Evolutionary conservation across 2,797 vertebrate genomes (phyloP).

Genomic region (Sebastes itinus): DNA sequence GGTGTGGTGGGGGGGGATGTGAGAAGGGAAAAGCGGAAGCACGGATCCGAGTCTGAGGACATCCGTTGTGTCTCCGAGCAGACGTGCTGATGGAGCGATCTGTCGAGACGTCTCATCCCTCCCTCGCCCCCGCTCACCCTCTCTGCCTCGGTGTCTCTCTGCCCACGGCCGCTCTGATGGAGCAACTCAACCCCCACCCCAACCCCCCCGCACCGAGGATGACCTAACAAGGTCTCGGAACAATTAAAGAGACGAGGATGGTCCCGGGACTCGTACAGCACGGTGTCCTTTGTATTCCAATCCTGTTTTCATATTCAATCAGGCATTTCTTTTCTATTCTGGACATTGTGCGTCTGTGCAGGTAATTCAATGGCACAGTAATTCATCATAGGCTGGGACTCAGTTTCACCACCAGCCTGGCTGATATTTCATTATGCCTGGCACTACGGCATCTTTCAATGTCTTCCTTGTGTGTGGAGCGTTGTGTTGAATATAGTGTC

Average conservation of each 20-base stretch:
- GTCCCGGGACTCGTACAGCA: slow-evolving; percentile 19
- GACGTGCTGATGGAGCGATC: slow-evolving; percentile 59
- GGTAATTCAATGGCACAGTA: slow-evolving; percentile 29
- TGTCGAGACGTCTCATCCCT: slow-evolving; percentile 34
- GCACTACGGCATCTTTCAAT: background rate
- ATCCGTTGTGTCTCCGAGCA: slow-evolving; percentile 51
- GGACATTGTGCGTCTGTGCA: slow-evolving; percentile 26
- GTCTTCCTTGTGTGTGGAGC: background rate
- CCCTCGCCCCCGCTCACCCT: background rate
- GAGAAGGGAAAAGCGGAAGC: slow-evolving; percentile 23
- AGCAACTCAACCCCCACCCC: slow-evolving; percentile 33
- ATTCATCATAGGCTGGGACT: slow-evolving; percentile 35
- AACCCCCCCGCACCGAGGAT: slow-evolving; percentile 17
- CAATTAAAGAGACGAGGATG: slow-evolving; percentile 48
- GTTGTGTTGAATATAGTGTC: background rate
- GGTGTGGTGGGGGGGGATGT: background rate
- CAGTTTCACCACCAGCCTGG: slow-evolving; percentile 8
- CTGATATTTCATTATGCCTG: slow-evolving; percentile 14
- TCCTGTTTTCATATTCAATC: slow-evolving; percentile 26
- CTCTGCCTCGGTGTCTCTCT: background rate
- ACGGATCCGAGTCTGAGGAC: slow-evolving; percentile 57
- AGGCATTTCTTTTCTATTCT: slow-evolving; percentile 5
- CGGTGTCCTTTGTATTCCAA: slow-evolving; percentile 35
- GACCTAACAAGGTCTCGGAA: slow-evolving; percentile 57
- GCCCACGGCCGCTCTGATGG: slow-evolving; percentile 13